These are phyloP conservation scores for Megaustenia siamemsis DNA, from an alignment of 2,888 invertebrate genomes.

Conservation along the genomic window DNA sequence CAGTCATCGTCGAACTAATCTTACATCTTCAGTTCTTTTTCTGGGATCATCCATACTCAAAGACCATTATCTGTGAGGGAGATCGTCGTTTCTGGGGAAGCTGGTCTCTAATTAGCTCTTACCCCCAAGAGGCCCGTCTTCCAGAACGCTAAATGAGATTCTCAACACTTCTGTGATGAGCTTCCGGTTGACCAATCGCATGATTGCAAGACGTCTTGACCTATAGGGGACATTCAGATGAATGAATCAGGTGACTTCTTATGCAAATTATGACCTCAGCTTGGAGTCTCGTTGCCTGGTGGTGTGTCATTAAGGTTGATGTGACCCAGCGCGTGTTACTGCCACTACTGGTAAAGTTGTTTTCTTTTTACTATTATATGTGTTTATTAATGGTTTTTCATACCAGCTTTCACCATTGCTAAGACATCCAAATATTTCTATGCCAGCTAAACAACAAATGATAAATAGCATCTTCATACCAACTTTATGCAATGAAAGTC, in stretches of 20 bases:
- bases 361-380: too few species aligned
- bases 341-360: too few species aligned
- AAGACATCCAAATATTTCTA: too few species aligned
- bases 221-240: not conserved
- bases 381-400: too few species aligned
- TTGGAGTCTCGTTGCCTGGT: not conserved
- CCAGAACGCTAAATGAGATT: conserved; percentile 32
- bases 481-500: too few species aligned
- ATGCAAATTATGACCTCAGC: conserved; percentile 2
- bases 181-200: conserved; percentile 37
- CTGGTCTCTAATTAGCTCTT: conserved; percentile 13
- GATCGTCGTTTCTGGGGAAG: not conserved
- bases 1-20: conserved; percentile 15
- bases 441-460: too few species aligned
- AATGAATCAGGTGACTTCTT: conserved; percentile 7
- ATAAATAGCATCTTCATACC: too few species aligned
- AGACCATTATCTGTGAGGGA: conserved; percentile 34
- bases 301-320: not conserved
- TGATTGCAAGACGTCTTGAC: conserved; percentile 40
- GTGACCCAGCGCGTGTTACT: not conserved
- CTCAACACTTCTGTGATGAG: not conserved
- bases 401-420: too few species aligned
- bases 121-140: conserved; percentile 20
- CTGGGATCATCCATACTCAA: not conserved
- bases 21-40: not conserved